phyloP scores from a whole-genome alignment of 2,888 invertebrate genomes.

The Leptothorax acervorum region DNA sequence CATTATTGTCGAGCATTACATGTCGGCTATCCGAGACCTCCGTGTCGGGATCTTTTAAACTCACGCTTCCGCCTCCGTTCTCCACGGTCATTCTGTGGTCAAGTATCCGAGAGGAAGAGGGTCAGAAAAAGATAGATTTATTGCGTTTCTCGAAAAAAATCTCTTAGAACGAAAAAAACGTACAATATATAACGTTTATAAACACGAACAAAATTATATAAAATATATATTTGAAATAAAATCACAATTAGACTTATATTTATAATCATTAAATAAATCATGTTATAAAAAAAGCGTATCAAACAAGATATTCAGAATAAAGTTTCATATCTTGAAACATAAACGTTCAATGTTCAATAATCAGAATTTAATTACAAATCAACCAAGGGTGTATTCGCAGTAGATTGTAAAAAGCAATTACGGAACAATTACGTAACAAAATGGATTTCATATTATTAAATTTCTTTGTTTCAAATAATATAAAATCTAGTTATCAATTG shows the following conservation, averaged over 20 bases:
- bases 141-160: slow-evolving; percentile 42
- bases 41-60: slow-evolving; percentile 51
- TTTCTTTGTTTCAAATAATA: background rate
- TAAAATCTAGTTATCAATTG: background rate
- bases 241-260: background rate
- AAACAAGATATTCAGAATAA: background rate
- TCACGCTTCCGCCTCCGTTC: slow-evolving; percentile 45
- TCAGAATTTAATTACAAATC: background rate
- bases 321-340: background rate
- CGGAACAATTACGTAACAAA: background rate
- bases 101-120: slow-evolving; percentile 37
- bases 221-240: slow-evolving; percentile 27
- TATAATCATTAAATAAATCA: background rate
- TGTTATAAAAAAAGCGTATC: background rate
- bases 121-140: slow-evolving; percentile 53
- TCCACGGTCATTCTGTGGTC: slow-evolving; percentile 26
- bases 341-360: background rate
- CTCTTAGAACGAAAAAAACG: background rate
- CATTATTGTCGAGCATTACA: slow-evolving; percentile 54
- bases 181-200: background rate
- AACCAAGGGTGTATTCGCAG: background rate
- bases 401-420: background rate
- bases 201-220: slow-evolving; percentile 30
- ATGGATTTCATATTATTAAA: background rate
- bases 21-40: slow-evolving; percentile 46